Conservation (phyloP, 1,140 invertebrate species). For the Bombus confusus region DNA sequence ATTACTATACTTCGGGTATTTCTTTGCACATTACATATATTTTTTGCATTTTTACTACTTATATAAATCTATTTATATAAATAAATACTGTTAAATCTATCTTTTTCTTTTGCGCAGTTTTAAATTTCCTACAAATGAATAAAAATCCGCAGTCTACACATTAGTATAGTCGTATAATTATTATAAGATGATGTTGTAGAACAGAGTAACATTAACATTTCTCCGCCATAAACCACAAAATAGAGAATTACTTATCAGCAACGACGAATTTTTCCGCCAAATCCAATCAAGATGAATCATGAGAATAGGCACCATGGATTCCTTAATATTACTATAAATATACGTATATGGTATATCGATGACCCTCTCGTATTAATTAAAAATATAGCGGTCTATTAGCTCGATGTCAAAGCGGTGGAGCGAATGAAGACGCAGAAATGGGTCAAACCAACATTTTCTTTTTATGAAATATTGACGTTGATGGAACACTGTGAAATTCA, state of each 20-base stretch:
- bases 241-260: neutral
- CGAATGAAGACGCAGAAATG: conserved; percentile 25
- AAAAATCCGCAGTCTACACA: neutral
- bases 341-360: neutral
- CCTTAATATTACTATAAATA: conserved; percentile 21
- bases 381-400: conserved; percentile 15
- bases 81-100: neutral
- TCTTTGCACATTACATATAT: neutral
- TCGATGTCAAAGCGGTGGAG: conserved; percentile 16
- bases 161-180: too few species aligned
- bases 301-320: neutral
- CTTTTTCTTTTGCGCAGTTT: neutral
- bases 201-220: too few species aligned
- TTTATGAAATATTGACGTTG: conserved; percentile 52
- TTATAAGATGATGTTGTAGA: too few species aligned
- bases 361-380: conserved; percentile 25
- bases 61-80: too few species aligned
- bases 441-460: conserved; percentile 47
- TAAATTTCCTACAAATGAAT: neutral
- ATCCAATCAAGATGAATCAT: neutral
- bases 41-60: neutral
- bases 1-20: too few species aligned
- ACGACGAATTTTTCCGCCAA: neutral
- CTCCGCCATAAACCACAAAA: neutral
- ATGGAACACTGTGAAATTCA: conserved; percentile 39